Conservation (phyloP, 2,113 vertebrate species). For the Zosterops borbonicus region DNA sequence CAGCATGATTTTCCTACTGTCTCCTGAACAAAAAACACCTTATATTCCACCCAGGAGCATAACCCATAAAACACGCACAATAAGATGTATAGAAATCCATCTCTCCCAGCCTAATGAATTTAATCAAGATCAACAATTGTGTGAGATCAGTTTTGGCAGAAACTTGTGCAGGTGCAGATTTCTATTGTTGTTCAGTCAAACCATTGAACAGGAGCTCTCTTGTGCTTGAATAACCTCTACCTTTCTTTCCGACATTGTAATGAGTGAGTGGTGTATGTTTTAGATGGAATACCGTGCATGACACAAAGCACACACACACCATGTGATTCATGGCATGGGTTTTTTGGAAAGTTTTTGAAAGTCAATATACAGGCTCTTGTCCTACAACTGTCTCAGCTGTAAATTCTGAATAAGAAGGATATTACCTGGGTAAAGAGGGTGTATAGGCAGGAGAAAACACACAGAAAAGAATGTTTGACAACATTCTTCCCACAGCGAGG, state of each 20-base stretch:
- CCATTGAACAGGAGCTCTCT: conserved; percentile 55
- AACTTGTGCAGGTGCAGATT: conserved; percentile 55
- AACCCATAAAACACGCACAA: conserved; percentile 42
- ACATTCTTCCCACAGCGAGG: not conserved
- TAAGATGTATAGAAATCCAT: conserved; percentile 58
- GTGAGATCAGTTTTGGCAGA: conserved; percentile 70
- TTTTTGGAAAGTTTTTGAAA: not conserved
- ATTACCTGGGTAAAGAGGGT: not conserved
- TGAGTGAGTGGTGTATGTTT: not conserved
- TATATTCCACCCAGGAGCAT: conserved; percentile 59
- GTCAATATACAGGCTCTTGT: not conserved
- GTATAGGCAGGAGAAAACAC: not conserved
- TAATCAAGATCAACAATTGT: conserved; percentile 56
- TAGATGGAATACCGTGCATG: not conserved
- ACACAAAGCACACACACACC: not conserved
- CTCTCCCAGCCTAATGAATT: conserved; percentile 32
- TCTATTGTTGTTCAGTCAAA: conserved; percentile 44
- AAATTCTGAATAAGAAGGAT: not conserved
- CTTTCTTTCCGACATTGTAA: conserved; percentile 22
- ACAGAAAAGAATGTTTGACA: not conserved
- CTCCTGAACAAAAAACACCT: conserved; percentile 48
- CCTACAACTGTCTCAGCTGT: not conserved
- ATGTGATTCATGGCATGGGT: fast-evolving
- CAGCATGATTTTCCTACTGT: conserved; percentile 58
- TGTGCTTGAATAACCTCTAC: conserved; percentile 37